Percentiles rank a stretch among this genome's conserved stretches.
Evolutionary conservation across 2,797 vertebrate genomes (phyloP).

Genomic region (Anabacerthia variegaticeps): DNA sequence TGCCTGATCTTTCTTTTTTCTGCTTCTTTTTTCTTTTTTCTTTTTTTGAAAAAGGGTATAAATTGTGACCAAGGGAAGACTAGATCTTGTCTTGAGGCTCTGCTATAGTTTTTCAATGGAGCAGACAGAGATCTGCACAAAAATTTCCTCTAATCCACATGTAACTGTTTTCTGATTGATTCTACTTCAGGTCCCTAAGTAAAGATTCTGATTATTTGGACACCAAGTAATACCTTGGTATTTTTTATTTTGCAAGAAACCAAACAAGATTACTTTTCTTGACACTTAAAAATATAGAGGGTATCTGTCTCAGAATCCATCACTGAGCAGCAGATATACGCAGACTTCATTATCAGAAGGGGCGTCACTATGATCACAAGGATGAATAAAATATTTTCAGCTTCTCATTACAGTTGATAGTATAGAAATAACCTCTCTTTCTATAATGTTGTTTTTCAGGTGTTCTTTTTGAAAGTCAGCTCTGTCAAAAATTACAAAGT

Average conservation of each 20-base stretch:
- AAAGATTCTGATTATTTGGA: neutral
- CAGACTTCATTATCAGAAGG: neutral
- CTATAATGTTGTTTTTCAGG: neutral
- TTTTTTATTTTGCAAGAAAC: neutral
- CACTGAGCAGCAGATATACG: neutral
- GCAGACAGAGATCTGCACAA: neutral
- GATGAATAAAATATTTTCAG: neutral
- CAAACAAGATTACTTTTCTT: neutral
- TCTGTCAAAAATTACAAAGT: neutral
- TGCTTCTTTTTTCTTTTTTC: neutral
- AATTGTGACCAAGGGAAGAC: neutral
- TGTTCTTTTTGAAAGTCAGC: neutral
- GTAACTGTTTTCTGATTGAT: neutral
- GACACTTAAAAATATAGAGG: neutral
- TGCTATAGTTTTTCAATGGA: neutral
- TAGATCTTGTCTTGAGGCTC: neutral
- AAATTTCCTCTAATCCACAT: neutral
- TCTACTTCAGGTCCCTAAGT: neutral
- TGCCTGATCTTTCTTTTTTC: neutral
- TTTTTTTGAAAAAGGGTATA: neutral
- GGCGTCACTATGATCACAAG: neutral
- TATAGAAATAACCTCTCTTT: neutral
- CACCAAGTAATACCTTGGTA: rapidly evolving
- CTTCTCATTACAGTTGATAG: neutral
- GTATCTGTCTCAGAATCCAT: neutral